Evolutionary conservation across 2,113 vertebrate genomes (phyloP), one percentile per base, ranked within the genome.

Genomic region (Thalassarche chlororhynchos): DNA sequence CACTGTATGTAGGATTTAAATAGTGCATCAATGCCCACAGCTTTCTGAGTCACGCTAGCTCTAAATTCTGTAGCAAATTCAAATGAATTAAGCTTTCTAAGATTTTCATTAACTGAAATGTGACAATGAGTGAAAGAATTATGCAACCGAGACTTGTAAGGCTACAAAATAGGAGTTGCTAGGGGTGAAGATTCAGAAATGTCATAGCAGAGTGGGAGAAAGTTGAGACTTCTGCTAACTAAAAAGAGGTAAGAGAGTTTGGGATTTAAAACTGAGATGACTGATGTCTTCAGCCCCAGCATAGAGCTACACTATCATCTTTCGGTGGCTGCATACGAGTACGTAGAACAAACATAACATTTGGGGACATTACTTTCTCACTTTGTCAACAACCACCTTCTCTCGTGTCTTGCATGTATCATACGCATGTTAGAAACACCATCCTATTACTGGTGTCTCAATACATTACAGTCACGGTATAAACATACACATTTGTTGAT

Each of bases 1-100:
- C 49, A 40, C 26, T 89, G 29, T 16, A 64, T 51, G 51, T 18
- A 61, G 54, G 80, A 87, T 93, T 93, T 95, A 96, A 92, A 92
- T 68, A 95, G 57, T 57, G 55, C 69, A 92, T 26, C 76, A 52
- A 68, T 81, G 64, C 95, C 95, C 77, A 94, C 91, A 93, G 64
- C n/a, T 64, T 90, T 95, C 87, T 97, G 95, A 95, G 90, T 93
- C 95, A 97, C 2, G 5, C 44, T 64, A 89, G 31, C 57, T 89
- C 60, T 72, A 60, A 84, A 87, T 92, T 91, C 69, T 89, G 69
- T 91, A 78, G 60, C 26, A 91, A 84, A 94, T 84, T 95, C 72
- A 76, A 87, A 89, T 91, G 84, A 93, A 96, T 96, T 91, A 96
- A 94, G 65, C 69, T 97, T 96, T 89, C 76, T 87, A 94, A 96